Evolutionary conservation across 2,113 vertebrate species (phyloP), one percentile per base, ranked within the genome.

Genomic region (Podiceps cristatus): DNA sequence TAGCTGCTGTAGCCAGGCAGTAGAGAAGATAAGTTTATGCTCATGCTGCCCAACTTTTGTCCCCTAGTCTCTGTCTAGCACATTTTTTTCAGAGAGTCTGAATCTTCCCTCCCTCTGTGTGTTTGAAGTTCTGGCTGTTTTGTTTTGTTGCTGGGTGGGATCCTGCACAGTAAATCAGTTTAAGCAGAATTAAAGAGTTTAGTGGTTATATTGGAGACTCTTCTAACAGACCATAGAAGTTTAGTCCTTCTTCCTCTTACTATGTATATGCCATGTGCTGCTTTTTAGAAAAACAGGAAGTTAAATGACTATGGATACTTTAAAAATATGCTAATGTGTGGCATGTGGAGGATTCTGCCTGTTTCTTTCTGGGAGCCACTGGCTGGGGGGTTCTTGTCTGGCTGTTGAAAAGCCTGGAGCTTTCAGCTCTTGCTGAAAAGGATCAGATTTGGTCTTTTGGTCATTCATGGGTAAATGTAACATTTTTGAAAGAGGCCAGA

Each of bases 141-240:
- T 97, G 91, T 97, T 97, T 97, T 78, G 97, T 98, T 98, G 96
- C 96, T 98, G 98, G 98, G 97, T 90, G 97, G 97, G 84, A 96
- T 93, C 88, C 72, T 66, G 44, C 64, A 31, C 47, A 80, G 69
- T 91, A 86, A 86, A 96, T 88, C 29, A 95, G 17, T 95, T 87
- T 81, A 76, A 63, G 63, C 8, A 29, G 87, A 68, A 80, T 85
- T 90, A 69, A 85, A 93, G 77, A 68, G 58, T 91, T 85, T 58
- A 96, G 97, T 97, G 97, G 96, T 98, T 86, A 56, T 88, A 11
- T 4, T 80, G 92, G 90, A 95, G 88, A 7, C 45, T 80, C 72
- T 93, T 93, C 73, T 55, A 88, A 84, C 72, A 90, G 90, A 84
- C 85, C 97, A 77, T 64, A 29, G 58, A 72, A 49, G 72, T 82